Evolutionary conservation across 30 jellyfish, hydroid and myxozoan species (phyloP).

Genomic region (Nemopilema nomurai): DNA sequence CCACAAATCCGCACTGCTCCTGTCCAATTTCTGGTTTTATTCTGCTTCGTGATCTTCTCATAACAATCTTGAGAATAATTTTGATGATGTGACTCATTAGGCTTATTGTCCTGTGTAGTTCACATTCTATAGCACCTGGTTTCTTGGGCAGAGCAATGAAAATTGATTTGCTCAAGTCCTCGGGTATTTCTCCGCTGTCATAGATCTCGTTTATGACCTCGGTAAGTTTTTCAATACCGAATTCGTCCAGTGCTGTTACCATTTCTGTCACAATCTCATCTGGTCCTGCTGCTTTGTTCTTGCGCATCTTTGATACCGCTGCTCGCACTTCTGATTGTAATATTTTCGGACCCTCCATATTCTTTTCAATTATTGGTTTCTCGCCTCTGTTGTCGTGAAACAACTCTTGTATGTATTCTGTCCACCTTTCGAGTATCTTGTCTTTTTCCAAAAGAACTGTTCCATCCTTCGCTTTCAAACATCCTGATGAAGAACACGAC

Average conservation of each 20-base stretch:
- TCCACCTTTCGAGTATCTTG: constrained; percentile 28
- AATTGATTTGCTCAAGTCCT: constrained; percentile 1
- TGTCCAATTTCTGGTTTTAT: not conserved
- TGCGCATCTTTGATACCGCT: not conserved
- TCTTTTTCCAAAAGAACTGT: constrained; percentile 35
- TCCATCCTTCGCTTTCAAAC: constrained; percentile 46
- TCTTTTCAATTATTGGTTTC: not conserved
- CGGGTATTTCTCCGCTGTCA: constrained; percentile 14
- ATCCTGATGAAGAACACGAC: too few species aligned
- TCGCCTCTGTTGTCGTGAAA: constrained; percentile 12
- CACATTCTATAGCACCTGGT: constrained; percentile 24
- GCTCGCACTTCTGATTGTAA: not conserved
- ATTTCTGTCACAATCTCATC: constrained; percentile 4
- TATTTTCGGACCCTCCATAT: not conserved
- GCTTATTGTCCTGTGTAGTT: constrained; percentile 30
- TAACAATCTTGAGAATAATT: not conserved
- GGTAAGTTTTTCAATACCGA: constrained; percentile 5
- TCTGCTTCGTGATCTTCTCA: not conserved
- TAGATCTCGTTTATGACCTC: not conserved
- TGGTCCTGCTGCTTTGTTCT: constrained; percentile 10
- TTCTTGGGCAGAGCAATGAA: constrained; percentile 26
- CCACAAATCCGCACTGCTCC: constrained; percentile 17
- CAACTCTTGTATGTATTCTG: constrained; percentile 15
- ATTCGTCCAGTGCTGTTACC: not conserved
- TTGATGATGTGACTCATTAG: constrained; percentile 26